Base-by-base conservation (phyloP, 1,140 invertebrate genomes). In the Leptinotarsa undecemlineata region DNA sequence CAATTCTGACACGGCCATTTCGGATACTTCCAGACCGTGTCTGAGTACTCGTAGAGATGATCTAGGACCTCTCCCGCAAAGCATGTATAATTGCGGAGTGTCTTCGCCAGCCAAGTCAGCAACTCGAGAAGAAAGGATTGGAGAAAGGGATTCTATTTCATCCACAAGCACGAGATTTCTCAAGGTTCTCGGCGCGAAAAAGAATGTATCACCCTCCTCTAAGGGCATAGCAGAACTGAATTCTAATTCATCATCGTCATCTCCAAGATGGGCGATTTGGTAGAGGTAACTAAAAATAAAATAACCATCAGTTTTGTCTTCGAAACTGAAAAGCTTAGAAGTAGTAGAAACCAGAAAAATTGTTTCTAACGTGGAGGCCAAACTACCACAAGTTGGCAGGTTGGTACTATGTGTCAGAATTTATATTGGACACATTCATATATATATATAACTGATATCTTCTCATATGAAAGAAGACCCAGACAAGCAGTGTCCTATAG, bases 1-100 rank as follows among this genome's bases (percentile, higher is more conserved):
- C 76, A 99, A 87, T 86, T 99, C 98, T 66, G 97, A 99, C 4
- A 99, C 97, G 80, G 98, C 98, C 98, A 99, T 99, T 87, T 99
- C 98, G 0, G 97, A 96, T 2, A 95, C 97, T 89, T 99, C 98
- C 15, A 99, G 87, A 81, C 98, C 98, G 86, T 99, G 98, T 62
- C 98, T 90, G 3, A 99, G 86, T 1, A 99, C 96, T 82, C 97
- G 87, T 3, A 99, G 81, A 1, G 96, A 94, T 0, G 97, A 99
- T 71, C 98, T 88, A 2, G 98, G 94, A 3, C 98, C 97, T 76
- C 98, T 88, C 0, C 98, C 98, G 88, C 98, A 99, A 3, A 96
- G 89, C 80, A 98, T 93, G 85, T 99, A 99, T 51, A 99, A 88
- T 87, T 99, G 98, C 0, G 98, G 98, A 1, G 98, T 99, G 85